phyloP scores from a whole-genome alignment of 2,888 invertebrate species.

The Anodontia alba region DNA sequence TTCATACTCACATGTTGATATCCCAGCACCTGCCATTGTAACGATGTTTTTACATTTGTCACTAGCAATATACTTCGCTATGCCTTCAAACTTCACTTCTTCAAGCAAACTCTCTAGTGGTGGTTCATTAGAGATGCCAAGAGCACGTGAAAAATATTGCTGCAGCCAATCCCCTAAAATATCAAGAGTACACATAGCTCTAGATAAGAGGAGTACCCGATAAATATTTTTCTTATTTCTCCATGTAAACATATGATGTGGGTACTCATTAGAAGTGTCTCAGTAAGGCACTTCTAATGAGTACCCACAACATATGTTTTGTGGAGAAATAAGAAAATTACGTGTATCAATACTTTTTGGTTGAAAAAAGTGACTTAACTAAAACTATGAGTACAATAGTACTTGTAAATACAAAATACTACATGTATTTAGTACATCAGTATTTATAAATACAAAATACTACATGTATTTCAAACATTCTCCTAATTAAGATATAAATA shows the following conservation, averaged over 20 bases:
- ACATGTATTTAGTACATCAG: not conserved
- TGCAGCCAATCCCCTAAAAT: conserved; percentile 51
- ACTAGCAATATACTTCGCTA: conserved; percentile 92
- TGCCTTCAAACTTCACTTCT: conserved; percentile 90
- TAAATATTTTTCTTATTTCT: too few species aligned
- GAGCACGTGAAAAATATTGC: conserved; percentile 43
- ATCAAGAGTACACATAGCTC: not conserved
- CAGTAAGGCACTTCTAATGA: too few species aligned
- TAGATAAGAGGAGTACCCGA: too few species aligned
- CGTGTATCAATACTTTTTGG: too few species aligned
- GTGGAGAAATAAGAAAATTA: too few species aligned
- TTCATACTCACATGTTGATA: conserved; percentile 93
- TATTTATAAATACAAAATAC: not conserved
- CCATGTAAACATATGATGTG: too few species aligned
- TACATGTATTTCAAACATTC: not conserved
- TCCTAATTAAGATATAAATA: too few species aligned
- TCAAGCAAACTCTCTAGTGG: conserved; percentile 87
- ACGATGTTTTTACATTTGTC: conserved; percentile 93
- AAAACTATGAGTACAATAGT: not conserved
- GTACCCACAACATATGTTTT: too few species aligned
- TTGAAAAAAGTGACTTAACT: too few species aligned
- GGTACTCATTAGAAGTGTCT: too few species aligned
- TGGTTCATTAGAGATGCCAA: conserved; percentile 77
- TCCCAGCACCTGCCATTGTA: conserved; percentile 98
- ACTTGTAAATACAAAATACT: not conserved